Conservation (phyloP, 1,140 invertebrate species). For the Gryon sp. region DNA sequence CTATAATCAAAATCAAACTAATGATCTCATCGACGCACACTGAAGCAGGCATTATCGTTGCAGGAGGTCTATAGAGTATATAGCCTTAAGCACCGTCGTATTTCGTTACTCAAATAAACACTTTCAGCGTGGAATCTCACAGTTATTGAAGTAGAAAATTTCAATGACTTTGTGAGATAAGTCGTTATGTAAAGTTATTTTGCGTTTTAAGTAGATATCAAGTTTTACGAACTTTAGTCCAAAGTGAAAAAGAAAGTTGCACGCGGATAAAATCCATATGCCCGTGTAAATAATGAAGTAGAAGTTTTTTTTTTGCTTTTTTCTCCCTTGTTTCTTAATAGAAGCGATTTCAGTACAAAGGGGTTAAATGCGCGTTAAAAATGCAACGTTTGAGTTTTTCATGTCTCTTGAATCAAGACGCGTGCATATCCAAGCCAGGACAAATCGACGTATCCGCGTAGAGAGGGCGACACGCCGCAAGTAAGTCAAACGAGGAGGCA, state of each 20-base stretch:
- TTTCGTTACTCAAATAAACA: conserved; percentile 5
- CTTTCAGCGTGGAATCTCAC: neutral
- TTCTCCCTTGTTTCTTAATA: conserved; percentile 33
- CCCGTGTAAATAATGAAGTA: conserved; percentile 21
- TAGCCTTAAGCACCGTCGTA: neutral
- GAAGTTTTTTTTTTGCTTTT: neutral
- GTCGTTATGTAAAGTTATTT: conserved; percentile 12
- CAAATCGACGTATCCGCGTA: conserved; percentile 39
- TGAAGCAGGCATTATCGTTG: conserved; percentile 6
- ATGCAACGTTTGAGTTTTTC: conserved; percentile 46
- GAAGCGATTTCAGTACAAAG: conserved; percentile 33
- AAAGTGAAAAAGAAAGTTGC: conserved; percentile 14
- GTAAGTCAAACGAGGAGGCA: conserved; percentile 7
- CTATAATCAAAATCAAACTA: conserved; percentile 26
- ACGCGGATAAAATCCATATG: conserved; percentile 12
- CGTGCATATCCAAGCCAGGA: conserved; percentile 34
- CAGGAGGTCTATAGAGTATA: conserved; percentile 40
- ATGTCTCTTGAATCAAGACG: conserved; percentile 40
- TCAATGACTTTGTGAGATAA: neutral
- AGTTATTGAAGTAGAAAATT: neutral
- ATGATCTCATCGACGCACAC: conserved; percentile 21
- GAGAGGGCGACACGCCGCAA: conserved; percentile 30
- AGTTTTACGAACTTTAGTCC: neutral
- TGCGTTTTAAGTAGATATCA: neutral
- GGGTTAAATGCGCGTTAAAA: conserved; percentile 56